These are phyloP conservation scores for Sciurus vulgaris DNA, from an alignment of 2,797 vertebrate species.

Conservation along the genomic window DNA sequence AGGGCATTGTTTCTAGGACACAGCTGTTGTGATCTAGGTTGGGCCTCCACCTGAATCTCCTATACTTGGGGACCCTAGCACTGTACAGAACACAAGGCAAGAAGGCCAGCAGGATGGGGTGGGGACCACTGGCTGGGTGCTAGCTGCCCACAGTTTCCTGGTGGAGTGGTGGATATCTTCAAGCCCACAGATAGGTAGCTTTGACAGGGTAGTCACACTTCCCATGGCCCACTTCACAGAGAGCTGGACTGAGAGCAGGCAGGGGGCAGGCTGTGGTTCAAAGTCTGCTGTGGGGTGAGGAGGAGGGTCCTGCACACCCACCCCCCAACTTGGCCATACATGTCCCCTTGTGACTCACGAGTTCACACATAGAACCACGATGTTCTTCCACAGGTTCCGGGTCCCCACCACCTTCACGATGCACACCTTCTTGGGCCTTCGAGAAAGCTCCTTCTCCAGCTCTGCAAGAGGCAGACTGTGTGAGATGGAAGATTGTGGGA, in stretches of 20 bases:
- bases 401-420: conserved; percentile 97
- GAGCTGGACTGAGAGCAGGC: not conserved
- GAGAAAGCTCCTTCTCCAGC: conserved; percentile 93
- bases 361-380: conserved; percentile 98
- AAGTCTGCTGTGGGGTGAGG: not conserved
- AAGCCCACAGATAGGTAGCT: not conserved
- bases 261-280: not conserved
- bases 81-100: not conserved
- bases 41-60: not conserved
- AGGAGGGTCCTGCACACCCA: not conserved
- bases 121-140: not conserved
- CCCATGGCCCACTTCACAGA: not conserved
- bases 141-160: not conserved
- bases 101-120: not conserved
- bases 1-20: not conserved
- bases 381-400: conserved; percentile 98
- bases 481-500: not conserved
- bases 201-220: not conserved
- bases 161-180: too few relatives aligned
- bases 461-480: conserved; percentile 88
- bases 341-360: conserved; percentile 92
- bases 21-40: not conserved
- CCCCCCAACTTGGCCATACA: accelerated
- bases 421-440: conserved; percentile 95
- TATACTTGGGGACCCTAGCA: not conserved